Conservation (phyloP, 2,888 invertebrate genomes). For the Yponomeuta plumbellus region DNA sequence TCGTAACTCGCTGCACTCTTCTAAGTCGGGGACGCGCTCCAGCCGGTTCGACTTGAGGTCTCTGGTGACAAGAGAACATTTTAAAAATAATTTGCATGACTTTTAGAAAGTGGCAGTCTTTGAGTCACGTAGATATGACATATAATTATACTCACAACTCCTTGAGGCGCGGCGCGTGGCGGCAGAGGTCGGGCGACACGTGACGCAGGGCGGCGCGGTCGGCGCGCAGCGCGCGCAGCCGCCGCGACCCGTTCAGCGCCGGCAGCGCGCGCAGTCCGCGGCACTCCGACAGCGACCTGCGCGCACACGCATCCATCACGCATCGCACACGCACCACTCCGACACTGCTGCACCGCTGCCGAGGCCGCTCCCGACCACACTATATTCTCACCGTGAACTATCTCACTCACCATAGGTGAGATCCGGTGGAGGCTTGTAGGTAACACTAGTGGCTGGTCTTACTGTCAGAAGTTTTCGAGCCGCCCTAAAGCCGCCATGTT, state of each 20-base stretch:
- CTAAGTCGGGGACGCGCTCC: constrained; percentile 84
- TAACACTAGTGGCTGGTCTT: too few species aligned
- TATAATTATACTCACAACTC: constrained; percentile 83
- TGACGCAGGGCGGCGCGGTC: constrained; percentile 86
- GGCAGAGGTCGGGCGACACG: constrained; percentile 86
- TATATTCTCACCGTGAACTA: too few species aligned
- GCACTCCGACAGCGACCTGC: constrained; percentile 92
- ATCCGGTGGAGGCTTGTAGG: too few species aligned
- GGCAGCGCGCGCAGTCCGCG: constrained; percentile 88
- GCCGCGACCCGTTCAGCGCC: constrained; percentile 85
- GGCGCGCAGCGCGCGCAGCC: constrained; percentile 87
- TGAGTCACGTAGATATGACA: too few species aligned
- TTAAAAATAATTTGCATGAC: neutral
- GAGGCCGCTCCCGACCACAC: too few species aligned
- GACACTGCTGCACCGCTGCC: too few species aligned
- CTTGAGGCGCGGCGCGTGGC: constrained; percentile 85
- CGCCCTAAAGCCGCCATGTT: too few species aligned
- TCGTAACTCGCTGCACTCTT: constrained; percentile 86
- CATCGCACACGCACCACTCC: too few species aligned
- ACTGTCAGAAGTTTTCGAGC: too few species aligned
- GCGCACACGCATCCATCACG: too few species aligned
- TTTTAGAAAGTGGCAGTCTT: neutral
- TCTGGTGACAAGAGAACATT: constrained; percentile 65
- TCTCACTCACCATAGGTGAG: too few species aligned
- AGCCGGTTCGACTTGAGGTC: constrained; percentile 91